phyloP scores from a whole-genome alignment of 2,797 vertebrate genomes.

The Cuculus canorus region DNA sequence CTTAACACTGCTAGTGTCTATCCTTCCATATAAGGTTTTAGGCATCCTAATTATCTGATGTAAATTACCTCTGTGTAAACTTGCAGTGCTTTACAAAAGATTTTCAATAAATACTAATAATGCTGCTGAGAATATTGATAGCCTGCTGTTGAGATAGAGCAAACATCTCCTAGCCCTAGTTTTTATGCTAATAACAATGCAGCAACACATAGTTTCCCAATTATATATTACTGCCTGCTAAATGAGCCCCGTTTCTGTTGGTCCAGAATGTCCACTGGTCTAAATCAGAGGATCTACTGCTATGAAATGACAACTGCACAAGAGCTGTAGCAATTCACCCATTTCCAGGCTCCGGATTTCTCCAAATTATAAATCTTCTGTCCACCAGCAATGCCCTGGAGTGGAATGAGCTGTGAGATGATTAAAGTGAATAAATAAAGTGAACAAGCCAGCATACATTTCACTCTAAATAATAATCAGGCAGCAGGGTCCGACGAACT shows the following conservation, averaged over 20 bases:
- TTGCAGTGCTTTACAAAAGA: conserved; percentile 1
- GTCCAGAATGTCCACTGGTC: not conserved
- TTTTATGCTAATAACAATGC: not conserved
- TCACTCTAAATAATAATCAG: conserved; percentile 46
- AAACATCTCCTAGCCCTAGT: not conserved
- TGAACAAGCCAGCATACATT: not conserved
- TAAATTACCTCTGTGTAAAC: conserved; percentile 49
- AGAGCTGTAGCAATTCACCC: not conserved
- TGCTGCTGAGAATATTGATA: conserved; percentile 48
- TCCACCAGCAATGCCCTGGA: not conserved
- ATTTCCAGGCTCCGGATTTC: not conserved
- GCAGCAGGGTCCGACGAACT: not conserved
- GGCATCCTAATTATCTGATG: conserved; percentile 31
- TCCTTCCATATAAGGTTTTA: not conserved
- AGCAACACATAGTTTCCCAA: not conserved
- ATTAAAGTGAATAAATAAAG: conserved; percentile 44
- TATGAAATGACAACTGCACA: not conserved
- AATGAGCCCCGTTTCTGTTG: not conserved
- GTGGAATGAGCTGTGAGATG: not conserved
- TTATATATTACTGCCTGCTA: not conserved
- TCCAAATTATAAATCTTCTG: conserved; percentile 5
- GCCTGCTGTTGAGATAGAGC: not conserved
- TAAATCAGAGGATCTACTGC: conserved; percentile 3
- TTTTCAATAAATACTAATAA: conserved; percentile 57
- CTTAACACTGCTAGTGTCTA: not conserved